A percentile compares a stretch with the other conserved stretches of the same genome.
Evolutionary conservation across 53 echinoderm and acorn worm species (phyloP).

Genomic region (Paracentrotus lividus): DNA sequence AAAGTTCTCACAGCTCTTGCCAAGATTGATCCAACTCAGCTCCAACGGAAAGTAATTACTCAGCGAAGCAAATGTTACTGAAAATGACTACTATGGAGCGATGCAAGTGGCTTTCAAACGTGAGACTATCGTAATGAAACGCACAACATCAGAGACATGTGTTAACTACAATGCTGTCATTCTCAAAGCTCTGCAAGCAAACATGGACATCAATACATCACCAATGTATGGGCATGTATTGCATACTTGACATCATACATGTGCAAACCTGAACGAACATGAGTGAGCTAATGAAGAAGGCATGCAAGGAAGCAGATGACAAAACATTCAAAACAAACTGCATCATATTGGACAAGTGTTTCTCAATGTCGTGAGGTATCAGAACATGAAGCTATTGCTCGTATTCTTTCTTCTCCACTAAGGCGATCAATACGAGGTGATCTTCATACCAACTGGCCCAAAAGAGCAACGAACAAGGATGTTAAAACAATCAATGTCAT

Average conservation of each 20-base stretch:
- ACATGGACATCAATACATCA: slow-evolving; percentile 32
- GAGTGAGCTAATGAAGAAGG: slow-evolving; percentile 14
- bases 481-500: too few relatives aligned
- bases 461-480: background rate
- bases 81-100: background rate
- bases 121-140: slow-evolving; percentile 17
- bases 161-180: slow-evolving; percentile 21
- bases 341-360: slow-evolving; percentile 19
- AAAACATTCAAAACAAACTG: slow-evolving; percentile 32
- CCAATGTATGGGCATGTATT: slow-evolving; percentile 30
- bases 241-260: slow-evolving; percentile 17
- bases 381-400: slow-evolving; percentile 30
- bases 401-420: background rate
- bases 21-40: background rate
- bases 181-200: slow-evolving; percentile 24
- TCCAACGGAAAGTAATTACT: slow-evolving; percentile 25
- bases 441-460: slow-evolving; percentile 29
- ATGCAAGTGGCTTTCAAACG: slow-evolving; percentile 5
- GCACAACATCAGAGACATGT: slow-evolving; percentile 21
- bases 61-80: background rate
- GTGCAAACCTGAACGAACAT: slow-evolving; percentile 37
- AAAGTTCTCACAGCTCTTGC: slow-evolving; percentile 7
- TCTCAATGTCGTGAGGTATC: slow-evolving; percentile 24
- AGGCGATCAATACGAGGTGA: slow-evolving; percentile 7
- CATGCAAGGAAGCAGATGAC: slow-evolving; percentile 37